Conservation (phyloP, 2,888 invertebrate species). For the Gisinianus flammeolus region DNA sequence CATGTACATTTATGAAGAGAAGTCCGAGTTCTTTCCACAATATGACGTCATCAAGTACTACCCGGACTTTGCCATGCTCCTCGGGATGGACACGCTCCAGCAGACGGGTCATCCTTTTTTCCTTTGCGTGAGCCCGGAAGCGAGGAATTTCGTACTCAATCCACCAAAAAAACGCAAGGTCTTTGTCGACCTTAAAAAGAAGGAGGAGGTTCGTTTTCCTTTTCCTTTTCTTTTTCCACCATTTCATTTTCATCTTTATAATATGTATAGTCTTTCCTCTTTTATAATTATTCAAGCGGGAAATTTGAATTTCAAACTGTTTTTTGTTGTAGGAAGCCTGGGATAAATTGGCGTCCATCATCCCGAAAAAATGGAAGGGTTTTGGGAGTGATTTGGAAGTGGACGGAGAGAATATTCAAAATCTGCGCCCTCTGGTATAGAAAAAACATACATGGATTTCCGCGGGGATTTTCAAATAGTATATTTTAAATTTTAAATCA, state of each 20-base stretch:
- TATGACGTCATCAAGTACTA: slow-evolving; percentile 55
- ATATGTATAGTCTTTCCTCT: background rate
- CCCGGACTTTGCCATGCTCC: slow-evolving; percentile 54
- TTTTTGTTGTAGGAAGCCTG: slow-evolving; percentile 51
- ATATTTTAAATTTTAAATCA: too few species aligned
- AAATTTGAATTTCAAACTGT: too few species aligned
- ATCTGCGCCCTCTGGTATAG: slow-evolving; percentile 55
- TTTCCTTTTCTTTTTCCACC: background rate
- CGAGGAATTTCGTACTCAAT: slow-evolving; percentile 52
- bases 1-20: slow-evolving; percentile 52
- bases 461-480: too few species aligned
- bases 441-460: too few species aligned
- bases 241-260: background rate
- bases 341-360: slow-evolving; percentile 54
- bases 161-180: slow-evolving; percentile 50
- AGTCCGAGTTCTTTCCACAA: slow-evolving; percentile 52
- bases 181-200: slow-evolving; percentile 48
- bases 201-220: slow-evolving; percentile 42
- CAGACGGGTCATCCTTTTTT: slow-evolving; percentile 52
- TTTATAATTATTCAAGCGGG: too few species aligned
- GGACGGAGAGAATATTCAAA: slow-evolving; percentile 47
- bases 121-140: slow-evolving; percentile 52
- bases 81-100: slow-evolving; percentile 50
- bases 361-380: slow-evolving; percentile 55
- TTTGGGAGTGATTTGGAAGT: slow-evolving; percentile 57